A percentile compares a stretch with the other conserved stretches of the same genome.
Conservation (phyloP, 2,888 invertebrate species). For the Craniophora ligustri region DNA sequence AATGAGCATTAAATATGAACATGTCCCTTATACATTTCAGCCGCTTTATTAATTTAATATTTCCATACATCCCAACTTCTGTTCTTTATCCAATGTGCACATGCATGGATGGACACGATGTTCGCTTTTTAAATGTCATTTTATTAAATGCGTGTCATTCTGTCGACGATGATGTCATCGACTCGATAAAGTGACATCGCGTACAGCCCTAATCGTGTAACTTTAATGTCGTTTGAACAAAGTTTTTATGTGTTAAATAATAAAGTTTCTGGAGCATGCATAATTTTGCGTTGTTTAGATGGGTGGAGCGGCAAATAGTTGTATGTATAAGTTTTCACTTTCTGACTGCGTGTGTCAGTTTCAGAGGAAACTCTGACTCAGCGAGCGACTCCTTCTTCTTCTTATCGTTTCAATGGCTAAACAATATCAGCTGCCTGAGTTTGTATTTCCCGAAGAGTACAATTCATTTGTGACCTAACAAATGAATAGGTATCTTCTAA, state of each 20-base stretch:
- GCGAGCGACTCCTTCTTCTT: no score
- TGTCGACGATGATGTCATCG: conserved; percentile 43
- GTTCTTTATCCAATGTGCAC: conserved; percentile 41
- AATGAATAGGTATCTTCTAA: no score
- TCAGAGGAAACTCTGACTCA: no score
- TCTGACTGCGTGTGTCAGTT: no score
- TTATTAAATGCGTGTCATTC: conserved; percentile 37
- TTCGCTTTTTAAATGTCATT: conserved; percentile 40
- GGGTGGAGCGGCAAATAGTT: background rate
- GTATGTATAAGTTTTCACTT: no score
- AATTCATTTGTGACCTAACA: no score
- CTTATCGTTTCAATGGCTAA: no score
- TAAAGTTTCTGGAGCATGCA: conserved; percentile 6
- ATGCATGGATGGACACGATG: conserved; percentile 32
- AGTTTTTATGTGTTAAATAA: conserved; percentile 9
- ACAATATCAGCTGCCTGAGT: no score
- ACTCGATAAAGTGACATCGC: conserved; percentile 40
- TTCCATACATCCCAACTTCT: conserved; percentile 29
- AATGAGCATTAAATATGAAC: conserved; percentile 2
- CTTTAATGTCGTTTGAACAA: conserved; percentile 27
- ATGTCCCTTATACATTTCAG: conserved; percentile 13
- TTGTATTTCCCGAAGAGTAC: no score
- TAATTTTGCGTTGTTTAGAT: conserved; percentile 4
- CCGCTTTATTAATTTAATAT: conserved; percentile 34
- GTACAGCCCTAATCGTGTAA: conserved; percentile 49